phyloP scores from a whole-genome alignment of 2,888 invertebrate species.

The Gastracanthus pulcherrimus region DNA sequence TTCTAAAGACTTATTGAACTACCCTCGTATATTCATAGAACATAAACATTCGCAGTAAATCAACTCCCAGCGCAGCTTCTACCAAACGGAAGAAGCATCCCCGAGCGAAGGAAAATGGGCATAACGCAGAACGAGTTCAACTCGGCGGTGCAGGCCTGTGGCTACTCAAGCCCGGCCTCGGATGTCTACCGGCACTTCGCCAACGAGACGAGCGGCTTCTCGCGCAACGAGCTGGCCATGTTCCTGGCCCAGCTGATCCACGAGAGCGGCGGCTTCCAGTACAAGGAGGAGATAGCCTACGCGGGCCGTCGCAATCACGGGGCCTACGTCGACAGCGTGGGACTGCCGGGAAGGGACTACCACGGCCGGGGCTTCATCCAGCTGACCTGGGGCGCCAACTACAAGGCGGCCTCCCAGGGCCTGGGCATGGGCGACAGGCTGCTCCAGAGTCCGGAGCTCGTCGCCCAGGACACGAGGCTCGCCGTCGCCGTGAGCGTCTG shows the following conservation, averaged over 20 bases:
- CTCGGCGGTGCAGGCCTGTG: background rate
- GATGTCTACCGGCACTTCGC: background rate
- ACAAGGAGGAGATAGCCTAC: constrained; percentile 28
- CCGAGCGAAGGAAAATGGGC: no score
- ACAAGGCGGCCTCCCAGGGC: constrained; percentile 27
- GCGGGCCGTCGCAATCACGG: background rate
- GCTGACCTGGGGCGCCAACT: constrained; percentile 45
- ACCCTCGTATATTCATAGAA: no score
- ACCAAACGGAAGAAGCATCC: no score
- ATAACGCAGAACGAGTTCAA: no score
- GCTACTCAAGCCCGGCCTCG: background rate
- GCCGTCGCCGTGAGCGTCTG: constrained; percentile 33
- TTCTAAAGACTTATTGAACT: no score
- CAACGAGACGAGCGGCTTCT: background rate
- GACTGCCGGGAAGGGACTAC: constrained; percentile 37
- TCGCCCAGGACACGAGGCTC: background rate
- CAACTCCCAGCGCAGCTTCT: no score
- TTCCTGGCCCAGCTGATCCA: constrained; percentile 48
- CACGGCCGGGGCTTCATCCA: constrained; percentile 49
- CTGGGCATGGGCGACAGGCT: constrained; percentile 37
- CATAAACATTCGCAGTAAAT: no score
- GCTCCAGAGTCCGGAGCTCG: constrained; percentile 31
- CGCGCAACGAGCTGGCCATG: constrained; percentile 28
- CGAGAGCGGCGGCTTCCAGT: constrained; percentile 45
- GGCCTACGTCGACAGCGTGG: constrained; percentile 26